Evolutionary conservation across 1,140 invertebrate species (phyloP), one percentile per base, ranked within the genome.

Genomic region (Helicoverpa armigera): DNA sequence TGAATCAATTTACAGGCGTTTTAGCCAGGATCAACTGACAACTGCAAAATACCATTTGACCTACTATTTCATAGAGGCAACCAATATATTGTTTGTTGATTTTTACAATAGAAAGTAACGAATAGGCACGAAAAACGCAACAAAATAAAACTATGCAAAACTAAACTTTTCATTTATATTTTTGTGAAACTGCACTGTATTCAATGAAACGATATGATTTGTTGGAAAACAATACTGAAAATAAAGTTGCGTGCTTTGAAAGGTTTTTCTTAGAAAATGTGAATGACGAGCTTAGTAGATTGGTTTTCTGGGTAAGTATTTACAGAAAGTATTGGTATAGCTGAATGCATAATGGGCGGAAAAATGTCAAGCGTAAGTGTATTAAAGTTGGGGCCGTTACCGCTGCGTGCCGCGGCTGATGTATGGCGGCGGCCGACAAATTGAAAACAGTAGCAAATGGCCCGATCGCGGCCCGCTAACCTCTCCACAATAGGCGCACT

Each of bases 371-470:
- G 83, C 86, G 87, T 92, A 91, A 92, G 91, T 91, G 90, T 92
- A 92, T 92, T 93, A 93, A 91, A 91, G 90, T 90, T 88, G 86
- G 89, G 88, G 85, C 77, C 67, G 85, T 91, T 86, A 87, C 82
- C 86, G 86, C 88, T 87, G 88, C 88, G 87, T 88, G 86, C 90
- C 87, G 82, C 82, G 73, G 83, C 91, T 92, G 92, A 93, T 92
- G 91, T 91, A 92, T 91, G 88, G 91, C 73, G 85, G 87, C 89
- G 81, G 82, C 83, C 86, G 89, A 88, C 92, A 93, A 93, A 93
- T 93, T 93, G 91, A 89, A 92, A 91, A 92, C 88, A 90, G 88
- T 87, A 88, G 86, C 88, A 91, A 93, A 93, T 93, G 92, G 91
- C 78, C 89, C 92, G 91, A 89, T 91, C 87, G 83, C 86, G 83